Evolutionary conservation across 2,113 vertebrate species (phyloP).

Genomic region (Labeo rohita): DNA sequence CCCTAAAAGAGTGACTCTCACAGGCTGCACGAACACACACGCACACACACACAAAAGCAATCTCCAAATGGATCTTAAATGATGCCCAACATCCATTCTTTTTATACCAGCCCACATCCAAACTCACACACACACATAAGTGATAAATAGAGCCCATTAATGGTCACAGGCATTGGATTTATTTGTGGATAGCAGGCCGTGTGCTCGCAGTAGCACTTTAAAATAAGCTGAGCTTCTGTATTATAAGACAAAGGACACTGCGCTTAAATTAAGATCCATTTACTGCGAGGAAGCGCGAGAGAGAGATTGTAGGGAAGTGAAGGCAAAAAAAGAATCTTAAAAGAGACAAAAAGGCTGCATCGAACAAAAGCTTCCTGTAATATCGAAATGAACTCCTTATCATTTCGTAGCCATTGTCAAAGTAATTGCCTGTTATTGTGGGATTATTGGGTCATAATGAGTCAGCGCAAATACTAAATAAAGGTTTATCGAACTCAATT

Average conservation of each 20-base stretch:
- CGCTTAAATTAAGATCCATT: slow-evolving; percentile 72
- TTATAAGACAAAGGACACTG: slow-evolving; percentile 72
- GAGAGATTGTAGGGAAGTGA: slow-evolving; percentile 3
- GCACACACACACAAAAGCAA: slow-evolving; percentile 23
- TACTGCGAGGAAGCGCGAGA: slow-evolving; percentile 49
- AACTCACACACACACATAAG: slow-evolving; percentile 36
- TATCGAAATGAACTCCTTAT: slow-evolving; percentile 25
- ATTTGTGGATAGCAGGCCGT: slow-evolving; percentile 62
- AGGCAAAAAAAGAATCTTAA: background rate
- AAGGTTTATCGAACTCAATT: background rate
- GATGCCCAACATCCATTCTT: slow-evolving; percentile 33
- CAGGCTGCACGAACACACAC: background rate
- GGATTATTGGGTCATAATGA: slow-evolving; percentile 38
- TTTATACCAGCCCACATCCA: slow-evolving; percentile 39
- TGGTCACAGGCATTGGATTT: slow-evolving; percentile 40
- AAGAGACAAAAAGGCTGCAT: background rate
- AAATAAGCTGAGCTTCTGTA: slow-evolving; percentile 64
- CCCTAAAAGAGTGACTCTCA: slow-evolving; percentile 10
- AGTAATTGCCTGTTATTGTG: slow-evolving; percentile 45
- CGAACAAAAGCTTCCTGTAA: slow-evolving; percentile 3
- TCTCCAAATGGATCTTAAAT: slow-evolving; percentile 48
- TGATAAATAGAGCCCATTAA: slow-evolving; percentile 47
- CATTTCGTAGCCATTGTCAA: slow-evolving; percentile 11
- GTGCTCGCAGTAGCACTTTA: slow-evolving; percentile 42
- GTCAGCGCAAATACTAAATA: background rate